Evolutionary conservation across 2,113 vertebrate genomes (phyloP).

Genomic region (Pseudorectes ferrugineus): DNA sequence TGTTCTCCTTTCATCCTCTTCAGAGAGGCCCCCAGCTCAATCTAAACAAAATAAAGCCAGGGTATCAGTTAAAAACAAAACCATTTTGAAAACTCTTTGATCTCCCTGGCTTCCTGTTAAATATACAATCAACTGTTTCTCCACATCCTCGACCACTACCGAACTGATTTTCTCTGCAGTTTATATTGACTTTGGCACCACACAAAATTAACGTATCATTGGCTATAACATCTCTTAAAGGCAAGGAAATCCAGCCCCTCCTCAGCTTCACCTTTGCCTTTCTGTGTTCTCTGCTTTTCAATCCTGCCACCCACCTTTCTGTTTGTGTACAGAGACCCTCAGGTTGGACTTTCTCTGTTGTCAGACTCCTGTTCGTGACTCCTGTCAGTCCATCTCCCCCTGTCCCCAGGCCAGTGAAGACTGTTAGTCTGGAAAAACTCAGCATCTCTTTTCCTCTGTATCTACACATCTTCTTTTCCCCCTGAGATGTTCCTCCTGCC

Average conservation of each 20-base stretch:
- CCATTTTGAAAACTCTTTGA: conserved; percentile 42
- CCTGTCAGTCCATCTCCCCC: background rate
- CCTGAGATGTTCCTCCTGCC: background rate
- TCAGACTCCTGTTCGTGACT: background rate
- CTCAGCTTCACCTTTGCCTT: background rate
- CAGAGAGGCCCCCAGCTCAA: conserved; percentile 35
- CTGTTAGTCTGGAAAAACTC: background rate
- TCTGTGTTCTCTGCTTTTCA: background rate
- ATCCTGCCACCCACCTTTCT: background rate
- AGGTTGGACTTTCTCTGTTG: background rate
- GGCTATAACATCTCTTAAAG: background rate
- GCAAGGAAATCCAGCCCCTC: background rate
- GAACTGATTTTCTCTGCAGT: conserved; percentile 8
- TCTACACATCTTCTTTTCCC: background rate
- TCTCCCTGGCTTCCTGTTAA: conserved; percentile 58
- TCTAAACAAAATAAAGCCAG: conserved; percentile 60
- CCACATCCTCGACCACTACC: background rate
- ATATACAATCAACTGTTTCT: conserved; percentile 2
- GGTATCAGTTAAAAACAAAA: conserved; percentile 59
- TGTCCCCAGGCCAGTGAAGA: background rate
- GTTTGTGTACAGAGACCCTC: background rate
- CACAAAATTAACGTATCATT: background rate
- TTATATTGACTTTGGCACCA: conserved; percentile 25
- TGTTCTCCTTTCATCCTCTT: conserved; percentile 54
- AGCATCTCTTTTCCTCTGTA: background rate